Base-by-base conservation (phyloP, 2,888 invertebrate genomes). In the Andrena trimmerana region DNA sequence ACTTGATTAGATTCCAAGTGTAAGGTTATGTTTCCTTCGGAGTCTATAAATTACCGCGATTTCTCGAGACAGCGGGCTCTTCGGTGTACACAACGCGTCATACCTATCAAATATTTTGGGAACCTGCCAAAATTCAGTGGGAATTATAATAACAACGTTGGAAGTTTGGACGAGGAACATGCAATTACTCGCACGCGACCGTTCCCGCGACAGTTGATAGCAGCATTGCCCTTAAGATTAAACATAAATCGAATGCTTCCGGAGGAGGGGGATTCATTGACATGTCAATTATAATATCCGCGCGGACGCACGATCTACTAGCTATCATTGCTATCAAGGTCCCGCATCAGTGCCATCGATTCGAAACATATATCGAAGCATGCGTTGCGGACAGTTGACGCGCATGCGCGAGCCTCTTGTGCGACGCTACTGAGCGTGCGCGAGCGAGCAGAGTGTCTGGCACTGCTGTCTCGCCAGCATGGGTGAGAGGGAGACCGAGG, bases 301-400 rank as follows among this genome's bases (percentile, higher is more conserved):
- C 52, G 20, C 16, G 57, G 52, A 33, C 31, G 71, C 81, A 42
- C 60, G 67, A 70, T 70, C 20, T n/a, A 70, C 52, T n/a, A n/a
- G 13, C 1, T 48, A 78, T 68, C 86, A 86, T 27, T 10, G n/a
- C 1, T 57, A 80, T 74, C 86, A 88, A 87, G 86, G 88, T 81
- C 83, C 54, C 75, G 72, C 66, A 74, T 29, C 57, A 33, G 52
- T 20, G 3, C 8, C 72, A 83, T 83, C 86, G 86, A 76, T 84
- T 84, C 76, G 72, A 73, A 68, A 83, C 24, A 57, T 42, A 42
- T 76, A 79, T 78, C 67, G 71, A 57, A 54, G 60, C 24, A 6
- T 1, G 33, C 5, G 7, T 2, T 20, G 59, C 0, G 2, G 16
- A 20, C 10, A 27, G 7, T 0, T 6, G 5, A 0, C 1, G 77